Evolutionary conservation across 2,797 vertebrate genomes (phyloP), one percentile per base, ranked within the genome.

Genomic region (Brachyalestes nurse): DNA sequence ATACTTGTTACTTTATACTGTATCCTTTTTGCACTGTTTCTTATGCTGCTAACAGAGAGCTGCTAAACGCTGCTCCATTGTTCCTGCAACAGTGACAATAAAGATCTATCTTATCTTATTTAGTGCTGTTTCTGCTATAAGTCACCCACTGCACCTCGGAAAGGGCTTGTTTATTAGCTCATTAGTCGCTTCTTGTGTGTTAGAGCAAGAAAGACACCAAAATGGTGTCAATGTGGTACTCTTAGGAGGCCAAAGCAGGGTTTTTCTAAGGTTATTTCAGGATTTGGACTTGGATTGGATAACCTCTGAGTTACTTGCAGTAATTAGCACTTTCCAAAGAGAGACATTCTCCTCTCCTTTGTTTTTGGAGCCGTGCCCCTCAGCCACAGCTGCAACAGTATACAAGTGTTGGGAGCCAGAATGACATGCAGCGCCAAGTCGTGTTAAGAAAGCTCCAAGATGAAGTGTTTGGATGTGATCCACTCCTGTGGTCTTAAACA

Each of bases 341-440:
- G 74, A 79, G 83, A 60, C 57, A 12, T n/a, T 74, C 76, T 62
- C 77, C 69, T 53, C 67, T 79, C 86, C 85, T 91, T 91, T 91
- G 87, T 40, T 90, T 91, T 84, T 51, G 81, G 78, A 82, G 77
- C 64, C 80, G 76, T 55, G 87, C 79, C 57, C 86, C 75, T 88
- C 86, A 84, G 84, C 83, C 82, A 79, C 71, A 57, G 77, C 75
- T 71, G 42, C 75, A 87, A 60, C 86, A 89, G 85, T 88, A 88
- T 89, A 86, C 88, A 83, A 85, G 92, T 90, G 91, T 90, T 91
- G 90, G 90, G 90, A 89, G 87, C 84, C 88, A 86, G 87, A 86
- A 87, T 87, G 88, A 87, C 86, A 88, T 88, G 88, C 86, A 82
- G 82, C 84, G 89, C 90, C 88, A 89, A 90, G 90, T 88, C 81